phyloP scores from a whole-genome alignment of 2,888 invertebrate genomes.

The Acanthoscelides obtectus region DNA sequence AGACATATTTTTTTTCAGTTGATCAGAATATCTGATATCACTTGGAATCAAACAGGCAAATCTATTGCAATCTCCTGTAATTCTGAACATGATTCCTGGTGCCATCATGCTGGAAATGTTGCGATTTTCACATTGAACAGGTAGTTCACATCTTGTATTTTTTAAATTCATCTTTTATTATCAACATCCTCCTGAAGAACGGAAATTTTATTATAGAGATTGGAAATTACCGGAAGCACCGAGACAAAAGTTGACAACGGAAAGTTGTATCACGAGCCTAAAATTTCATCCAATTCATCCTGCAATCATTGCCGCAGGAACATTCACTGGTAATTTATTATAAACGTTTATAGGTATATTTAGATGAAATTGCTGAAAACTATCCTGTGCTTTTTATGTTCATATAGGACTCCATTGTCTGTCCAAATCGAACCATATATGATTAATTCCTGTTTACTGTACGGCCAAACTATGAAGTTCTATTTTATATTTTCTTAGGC shows the following conservation, averaged over 20 bases:
- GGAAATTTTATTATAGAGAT: constrained; percentile 30
- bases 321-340: constrained; percentile 37
- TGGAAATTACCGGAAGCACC: constrained; percentile 36
- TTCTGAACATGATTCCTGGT: constrained; percentile 44
- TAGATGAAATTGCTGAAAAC: too few species aligned
- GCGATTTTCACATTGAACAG: constrained; percentile 39
- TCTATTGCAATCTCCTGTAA: constrained; percentile 40
- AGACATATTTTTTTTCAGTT: neutral
- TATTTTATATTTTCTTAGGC: constrained; percentile 15
- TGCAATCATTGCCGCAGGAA: constrained; percentile 49
- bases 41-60: constrained; percentile 46
- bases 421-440: too few species aligned
- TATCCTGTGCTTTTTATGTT: too few species aligned
- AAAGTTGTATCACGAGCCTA: constrained; percentile 47
- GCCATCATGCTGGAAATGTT: constrained; percentile 42
- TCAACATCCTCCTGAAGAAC: too few species aligned
- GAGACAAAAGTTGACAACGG: constrained; percentile 35
- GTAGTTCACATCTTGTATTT: constrained; percentile 18
- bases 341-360: neutral
- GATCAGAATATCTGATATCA: constrained; percentile 30
- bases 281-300: constrained; percentile 50
- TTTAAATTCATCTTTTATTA: neutral
- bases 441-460: too few species aligned
- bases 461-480: too few species aligned
- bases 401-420: too few species aligned